Base-by-base conservation (phyloP, 2,113 vertebrate species). In the Hydropotes inermis region DNA sequence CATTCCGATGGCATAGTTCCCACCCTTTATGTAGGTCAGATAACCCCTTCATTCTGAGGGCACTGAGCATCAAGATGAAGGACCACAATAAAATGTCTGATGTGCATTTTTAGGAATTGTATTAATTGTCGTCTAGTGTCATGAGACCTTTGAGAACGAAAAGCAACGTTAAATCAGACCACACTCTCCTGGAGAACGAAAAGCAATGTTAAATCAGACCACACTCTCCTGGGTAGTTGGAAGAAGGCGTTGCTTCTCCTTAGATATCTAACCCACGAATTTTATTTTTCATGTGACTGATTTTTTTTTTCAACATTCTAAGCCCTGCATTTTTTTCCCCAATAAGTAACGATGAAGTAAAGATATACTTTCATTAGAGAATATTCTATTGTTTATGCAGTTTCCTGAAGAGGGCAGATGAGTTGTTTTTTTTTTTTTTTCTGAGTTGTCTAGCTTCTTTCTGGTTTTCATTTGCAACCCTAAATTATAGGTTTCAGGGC, bases 271-370 rank as follows among this genome's bases (percentile, higher is more conserved):
- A 52, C 5, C 30, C 21, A 55, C 36, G 12, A 11, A 45, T 30
- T 82, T 58, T 33, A 25, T 27, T 61, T 43, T 33, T 15, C 16
- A 27, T 61, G 33, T 67, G 23, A 78, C 25, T 33, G 30, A 84
- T 11, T 52, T 52, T 74, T 17, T 17, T 64, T n/a, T 36, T 67
- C 33, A 25, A 50, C 12, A 57, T 30, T 82, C 64, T 47, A 58
- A 58, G 15, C 25, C 64, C 50, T 25, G 45, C 4, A 45, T 67
- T 67, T 17, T n/a, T 78, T 43, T 81, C 25, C 30, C 54, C 86
- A 84, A 45, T 47, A 87, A 95, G 43, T 85, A 50, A 78, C 21
- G 74, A 79, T 28, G 28, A 93, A 58, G 19, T 43, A 88, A 92
- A 97, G 54, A 60, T 39, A n/a, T 6, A 57, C 8, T 78, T 64